These are phyloP conservation scores for Phenganax stokvisi DNA, from an alignment of 92 coral and sea anemone species.

Conservation along the genomic window DNA sequence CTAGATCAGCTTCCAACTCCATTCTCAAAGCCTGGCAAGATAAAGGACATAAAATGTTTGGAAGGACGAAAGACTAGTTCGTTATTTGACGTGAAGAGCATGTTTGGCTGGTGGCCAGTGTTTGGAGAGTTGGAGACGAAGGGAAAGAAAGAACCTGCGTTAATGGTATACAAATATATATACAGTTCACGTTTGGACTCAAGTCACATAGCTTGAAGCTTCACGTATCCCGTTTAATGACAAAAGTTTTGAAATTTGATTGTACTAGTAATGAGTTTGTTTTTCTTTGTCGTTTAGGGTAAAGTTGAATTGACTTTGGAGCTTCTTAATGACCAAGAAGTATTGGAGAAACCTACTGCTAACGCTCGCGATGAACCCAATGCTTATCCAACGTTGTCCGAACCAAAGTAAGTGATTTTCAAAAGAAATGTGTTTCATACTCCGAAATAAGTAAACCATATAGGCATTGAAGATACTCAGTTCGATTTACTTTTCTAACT, in stretches of 20 bases:
- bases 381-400: slow-evolving; percentile 71
- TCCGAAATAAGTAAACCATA: not conserved
- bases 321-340: slow-evolving; percentile 57
- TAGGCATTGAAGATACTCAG: not conserved
- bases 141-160: slow-evolving; percentile 38
- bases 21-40: slow-evolving; percentile 51
- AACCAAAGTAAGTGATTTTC: slow-evolving; percentile 74
- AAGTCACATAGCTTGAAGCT: too few relatives aligned
- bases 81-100: slow-evolving; percentile 66
- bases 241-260: not conserved
- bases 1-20: slow-evolving; percentile 72
- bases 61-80: slow-evolving; percentile 58
- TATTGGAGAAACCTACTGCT: slow-evolving; percentile 71
- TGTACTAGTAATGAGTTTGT: slow-evolving; percentile 7
- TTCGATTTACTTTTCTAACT: not conserved
- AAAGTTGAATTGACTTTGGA: slow-evolving; percentile 93
- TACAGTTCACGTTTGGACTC: too few relatives aligned
- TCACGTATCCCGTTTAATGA: too few relatives aligned
- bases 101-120: slow-evolving; percentile 91
- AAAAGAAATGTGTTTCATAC: not conserved
- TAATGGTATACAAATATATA: slow-evolving; percentile 26
- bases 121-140: slow-evolving; percentile 34
- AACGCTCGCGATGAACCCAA: slow-evolving; percentile 94
- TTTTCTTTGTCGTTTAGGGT: slow-evolving; percentile 53
- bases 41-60: slow-evolving; percentile 32